Evolutionary conservation across 1,140 invertebrate species (phyloP).

Genomic region (Phenacoccus solenopsis): DNA sequence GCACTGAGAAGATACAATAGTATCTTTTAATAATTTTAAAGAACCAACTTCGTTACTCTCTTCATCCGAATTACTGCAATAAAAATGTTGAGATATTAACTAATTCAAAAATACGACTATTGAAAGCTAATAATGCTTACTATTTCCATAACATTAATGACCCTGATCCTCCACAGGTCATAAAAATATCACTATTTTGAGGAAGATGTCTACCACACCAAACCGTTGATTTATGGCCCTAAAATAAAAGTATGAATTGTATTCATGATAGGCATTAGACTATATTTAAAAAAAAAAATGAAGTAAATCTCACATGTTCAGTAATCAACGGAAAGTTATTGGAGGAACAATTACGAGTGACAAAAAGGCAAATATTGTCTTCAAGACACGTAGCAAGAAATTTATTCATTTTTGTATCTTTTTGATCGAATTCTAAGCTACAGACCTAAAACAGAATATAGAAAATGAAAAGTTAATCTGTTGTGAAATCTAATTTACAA

Average conservation of each 20-base stretch:
- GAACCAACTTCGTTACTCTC: slow-evolving; percentile 61
- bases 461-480: background rate
- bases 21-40: slow-evolving; percentile 62
- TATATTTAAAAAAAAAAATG: background rate
- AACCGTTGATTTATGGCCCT: slow-evolving; percentile 68
- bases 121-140: slow-evolving; percentile 39
- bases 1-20: slow-evolving; percentile 71
- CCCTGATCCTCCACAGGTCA: slow-evolving; percentile 78
- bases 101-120: background rate
- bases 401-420: slow-evolving; percentile 93
- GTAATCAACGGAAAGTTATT: background rate
- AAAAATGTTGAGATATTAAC: slow-evolving; percentile 44
- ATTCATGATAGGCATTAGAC: too few species aligned
- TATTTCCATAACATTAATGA: slow-evolving; percentile 87
- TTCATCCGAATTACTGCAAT: slow-evolving; percentile 51
- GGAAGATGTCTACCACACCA: slow-evolving; percentile 80
- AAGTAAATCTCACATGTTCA: background rate
- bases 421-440: slow-evolving; percentile 79
- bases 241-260: slow-evolving; percentile 27
- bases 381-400: slow-evolving; percentile 84
- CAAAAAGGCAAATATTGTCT: slow-evolving; percentile 80
- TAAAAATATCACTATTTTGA: slow-evolving; percentile 88
- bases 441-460: slow-evolving; percentile 50
- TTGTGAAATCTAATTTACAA: background rate
- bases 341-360: slow-evolving; percentile 39